Base-by-base conservation (phyloP, 1,140 invertebrate species). In the Ceratitis capitata region DNA sequence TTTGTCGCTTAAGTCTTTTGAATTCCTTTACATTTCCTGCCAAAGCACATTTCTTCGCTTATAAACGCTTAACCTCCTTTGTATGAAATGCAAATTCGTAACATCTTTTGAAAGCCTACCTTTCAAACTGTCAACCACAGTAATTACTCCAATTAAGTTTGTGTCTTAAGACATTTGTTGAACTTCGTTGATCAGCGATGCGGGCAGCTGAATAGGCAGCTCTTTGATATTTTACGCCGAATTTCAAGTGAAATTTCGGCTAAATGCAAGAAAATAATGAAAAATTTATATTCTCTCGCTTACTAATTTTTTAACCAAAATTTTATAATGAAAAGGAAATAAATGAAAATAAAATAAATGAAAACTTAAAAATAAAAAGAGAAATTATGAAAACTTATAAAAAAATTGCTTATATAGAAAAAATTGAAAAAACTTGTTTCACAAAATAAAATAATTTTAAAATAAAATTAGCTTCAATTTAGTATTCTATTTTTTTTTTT, bases 1-100 rank as follows among this genome's bases (percentile, higher is more conserved):
- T 83, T 83, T 83, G 74, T 85, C 78, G 78, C 78, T 58, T 64
- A 64, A 85, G 53, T 83, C 74, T 85, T 85, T 83, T 64, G 51
- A 42, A 61, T 61, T 84, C 19, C 35, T 9, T n/a, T 29, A 58
- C 29, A 64, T 26, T 69, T 69, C 14, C 16, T 16, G 16, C 35
- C 5, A 42, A 42, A 19, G 2, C 0, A 23, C 23, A n/a, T 45
- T 23, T 78, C 42, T 78, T 61, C 5, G 29, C 51, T 56, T 56
- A 56, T n/a, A n/a, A 56, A 56, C 19, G 6, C 5, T 4, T 0
- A 7, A 56, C n/a, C n/a, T n/a, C n/a, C n/a, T 23, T 56, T 56
- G 12, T 26, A 45, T 45, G 16, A 78, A 78, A 26, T 39, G 19
- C 19, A 69, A n/a, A 45, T 78, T 78, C 7, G 51, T 19, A 56